phyloP scores from a whole-genome alignment of 2,797 vertebrate genomes.

The Tapirus indicus region DNA sequence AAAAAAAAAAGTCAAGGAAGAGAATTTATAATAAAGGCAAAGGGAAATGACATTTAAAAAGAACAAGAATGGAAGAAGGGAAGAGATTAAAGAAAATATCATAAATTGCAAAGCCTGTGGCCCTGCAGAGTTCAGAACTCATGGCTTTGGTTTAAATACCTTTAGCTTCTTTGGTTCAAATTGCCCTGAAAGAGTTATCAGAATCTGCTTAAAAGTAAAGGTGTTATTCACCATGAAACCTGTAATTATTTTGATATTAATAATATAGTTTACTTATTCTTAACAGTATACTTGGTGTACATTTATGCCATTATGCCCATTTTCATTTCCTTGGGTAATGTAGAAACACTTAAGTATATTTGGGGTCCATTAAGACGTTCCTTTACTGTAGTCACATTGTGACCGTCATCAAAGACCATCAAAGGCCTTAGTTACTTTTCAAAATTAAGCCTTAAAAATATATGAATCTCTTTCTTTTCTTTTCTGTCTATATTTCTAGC shows the following conservation, averaged over 20 bases:
- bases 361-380: background rate
- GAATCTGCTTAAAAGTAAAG: background rate
- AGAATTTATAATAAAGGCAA: conserved; percentile 26
- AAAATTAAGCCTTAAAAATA: conserved; percentile 12
- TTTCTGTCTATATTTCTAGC: conserved; percentile 11
- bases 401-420: background rate
- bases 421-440: background rate
- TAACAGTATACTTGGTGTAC: background rate
- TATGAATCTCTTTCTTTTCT: background rate
- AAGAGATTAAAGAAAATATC: background rate
- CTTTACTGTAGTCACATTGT: background rate
- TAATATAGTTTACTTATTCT: background rate
- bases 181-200: background rate
- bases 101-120: background rate
- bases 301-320: background rate
- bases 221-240: background rate
- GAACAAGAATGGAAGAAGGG: background rate
- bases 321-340: background rate
- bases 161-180: background rate
- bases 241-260: background rate
- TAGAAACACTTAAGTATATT: background rate
- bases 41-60: background rate
- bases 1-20: background rate
- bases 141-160: background rate
- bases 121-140: background rate